Percentiles rank a stretch among this genome's conserved stretches.
Conservation (phyloP, 2,888 invertebrate species). For the Cabera pusaria region DNA sequence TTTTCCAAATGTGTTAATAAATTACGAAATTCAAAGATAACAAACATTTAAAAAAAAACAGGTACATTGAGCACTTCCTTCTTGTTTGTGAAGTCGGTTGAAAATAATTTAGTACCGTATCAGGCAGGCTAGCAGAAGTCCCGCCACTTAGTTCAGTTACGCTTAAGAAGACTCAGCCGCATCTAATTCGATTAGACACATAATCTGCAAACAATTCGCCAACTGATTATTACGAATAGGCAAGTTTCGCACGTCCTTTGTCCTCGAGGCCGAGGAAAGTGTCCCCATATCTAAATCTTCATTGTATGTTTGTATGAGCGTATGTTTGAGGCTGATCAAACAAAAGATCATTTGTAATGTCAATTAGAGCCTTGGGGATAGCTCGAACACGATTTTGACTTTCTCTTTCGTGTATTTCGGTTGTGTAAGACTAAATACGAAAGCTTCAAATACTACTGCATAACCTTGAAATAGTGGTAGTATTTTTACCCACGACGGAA, state of each 20-base stretch:
- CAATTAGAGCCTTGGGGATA: conserved; percentile 31
- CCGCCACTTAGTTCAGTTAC: too few relatives aligned
- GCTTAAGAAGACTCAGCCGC: too few relatives aligned
- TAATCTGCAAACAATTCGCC: neutral
- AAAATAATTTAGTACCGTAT: too few relatives aligned
- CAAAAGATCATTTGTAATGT: conserved; percentile 32
- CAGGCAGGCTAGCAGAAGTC: too few relatives aligned
- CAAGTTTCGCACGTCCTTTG: neutral
- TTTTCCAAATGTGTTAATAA: too few relatives aligned
- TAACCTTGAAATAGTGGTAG: too few relatives aligned
- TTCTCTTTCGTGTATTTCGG: conserved; percentile 31
- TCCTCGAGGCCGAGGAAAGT: conserved; percentile 9
- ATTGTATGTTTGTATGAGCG: conserved; percentile 4
- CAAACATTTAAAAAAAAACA: too few relatives aligned
- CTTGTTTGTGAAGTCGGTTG: too few relatives aligned
- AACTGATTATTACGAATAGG: neutral
- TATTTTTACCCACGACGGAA: too few relatives aligned
- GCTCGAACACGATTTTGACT: conserved; percentile 30
- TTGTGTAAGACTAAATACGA: conserved; percentile 20
- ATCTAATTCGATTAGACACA: neutral
- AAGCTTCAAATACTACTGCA: too few relatives aligned
- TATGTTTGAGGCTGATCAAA: conserved; percentile 23
- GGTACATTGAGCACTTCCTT: too few relatives aligned
- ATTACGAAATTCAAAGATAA: too few relatives aligned
- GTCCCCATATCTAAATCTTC: conserved; percentile 9